A percentile compares a stretch with the other conserved stretches of the same genome.
Evolutionary conservation across 1,140 invertebrate genomes (phyloP).

Genomic region (Caenorhabditis briggsae): DNA sequence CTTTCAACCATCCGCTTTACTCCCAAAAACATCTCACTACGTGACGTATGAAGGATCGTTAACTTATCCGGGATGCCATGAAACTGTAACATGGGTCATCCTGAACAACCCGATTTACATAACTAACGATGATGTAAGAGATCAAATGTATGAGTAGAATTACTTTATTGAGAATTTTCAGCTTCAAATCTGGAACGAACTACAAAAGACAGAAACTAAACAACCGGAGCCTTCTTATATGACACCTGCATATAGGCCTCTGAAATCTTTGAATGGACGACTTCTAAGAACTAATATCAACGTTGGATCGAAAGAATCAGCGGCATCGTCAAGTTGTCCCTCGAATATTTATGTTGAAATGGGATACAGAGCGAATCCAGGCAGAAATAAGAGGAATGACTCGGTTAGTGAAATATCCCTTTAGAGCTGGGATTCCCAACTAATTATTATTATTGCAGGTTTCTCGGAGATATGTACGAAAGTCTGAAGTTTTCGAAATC

Average conservation of each 20-base stretch:
- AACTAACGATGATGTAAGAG: slow-evolving; percentile 74
- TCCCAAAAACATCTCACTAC: slow-evolving; percentile 90
- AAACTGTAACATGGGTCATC: slow-evolving; percentile 88
- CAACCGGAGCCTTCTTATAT: slow-evolving; percentile 87
- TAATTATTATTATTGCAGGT: background rate
- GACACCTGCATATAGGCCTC: slow-evolving; percentile 91
- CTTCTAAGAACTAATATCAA: slow-evolving; percentile 96
- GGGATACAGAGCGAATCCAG: slow-evolving; percentile 74
- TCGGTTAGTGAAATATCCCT: background rate
- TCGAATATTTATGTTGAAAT: slow-evolving; percentile 75
- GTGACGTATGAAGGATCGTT: slow-evolving; percentile 97
- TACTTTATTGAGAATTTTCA: slow-evolving; percentile 78
- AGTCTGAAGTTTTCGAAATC: slow-evolving; percentile 25
- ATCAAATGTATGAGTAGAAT: background rate
- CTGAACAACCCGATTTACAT: slow-evolving; percentile 93
- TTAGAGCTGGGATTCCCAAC: too few species aligned
- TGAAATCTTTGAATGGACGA: slow-evolving; percentile 89
- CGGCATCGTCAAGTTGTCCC: slow-evolving; percentile 66
- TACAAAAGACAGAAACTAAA: slow-evolving; percentile 88
- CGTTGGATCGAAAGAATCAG: slow-evolving; percentile 83
- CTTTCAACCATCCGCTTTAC: slow-evolving; percentile 81
- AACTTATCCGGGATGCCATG: slow-evolving; percentile 85
- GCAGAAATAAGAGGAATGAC: slow-evolving; percentile 42
- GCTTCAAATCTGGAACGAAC: slow-evolving; percentile 87
- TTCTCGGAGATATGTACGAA: background rate